Evolutionary conservation across 1,140 invertebrate genomes (phyloP).

Genomic region (Rhagoletis zephyria): DNA sequence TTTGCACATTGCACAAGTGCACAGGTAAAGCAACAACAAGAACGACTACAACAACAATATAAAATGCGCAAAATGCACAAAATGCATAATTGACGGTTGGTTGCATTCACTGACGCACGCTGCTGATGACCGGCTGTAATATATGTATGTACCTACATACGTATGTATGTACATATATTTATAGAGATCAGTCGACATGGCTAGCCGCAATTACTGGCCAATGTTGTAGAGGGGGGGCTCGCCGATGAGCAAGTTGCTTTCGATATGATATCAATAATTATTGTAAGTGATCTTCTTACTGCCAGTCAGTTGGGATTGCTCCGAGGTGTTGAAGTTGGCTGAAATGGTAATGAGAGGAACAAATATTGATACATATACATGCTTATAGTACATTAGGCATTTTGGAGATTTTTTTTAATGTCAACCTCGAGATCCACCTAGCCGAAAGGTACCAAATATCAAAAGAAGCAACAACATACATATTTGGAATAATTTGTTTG

Average conservation of each 20-base stretch:
- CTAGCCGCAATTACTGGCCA: not conserved
- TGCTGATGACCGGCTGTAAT: not conserved
- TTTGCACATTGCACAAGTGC: not conserved
- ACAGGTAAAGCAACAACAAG: not conserved
- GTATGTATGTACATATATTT: no score
- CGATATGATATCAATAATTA: constrained; percentile 35
- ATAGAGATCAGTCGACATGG: not conserved
- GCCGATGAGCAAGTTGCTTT: not conserved
- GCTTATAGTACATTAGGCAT: no score
- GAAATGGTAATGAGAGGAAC: not conserved
- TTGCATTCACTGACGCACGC: constrained; percentile 18
- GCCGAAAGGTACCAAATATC: no score
- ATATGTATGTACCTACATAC: not conserved
- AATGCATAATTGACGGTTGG: constrained; percentile 55
- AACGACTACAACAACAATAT: not conserved
- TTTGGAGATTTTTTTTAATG: no score
- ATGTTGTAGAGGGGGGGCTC: not conserved
- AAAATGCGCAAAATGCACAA: constrained; percentile 53
- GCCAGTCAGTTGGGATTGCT: no score
- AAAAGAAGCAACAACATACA: no score
- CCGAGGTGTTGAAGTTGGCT: not conserved
- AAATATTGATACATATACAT: no score
- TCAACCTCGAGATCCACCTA: no score
- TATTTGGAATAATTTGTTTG: no score
- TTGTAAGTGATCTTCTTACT: not conserved